Conservation (phyloP, 2,113 vertebrate species). For the Ranitomeya variabilis region DNA sequence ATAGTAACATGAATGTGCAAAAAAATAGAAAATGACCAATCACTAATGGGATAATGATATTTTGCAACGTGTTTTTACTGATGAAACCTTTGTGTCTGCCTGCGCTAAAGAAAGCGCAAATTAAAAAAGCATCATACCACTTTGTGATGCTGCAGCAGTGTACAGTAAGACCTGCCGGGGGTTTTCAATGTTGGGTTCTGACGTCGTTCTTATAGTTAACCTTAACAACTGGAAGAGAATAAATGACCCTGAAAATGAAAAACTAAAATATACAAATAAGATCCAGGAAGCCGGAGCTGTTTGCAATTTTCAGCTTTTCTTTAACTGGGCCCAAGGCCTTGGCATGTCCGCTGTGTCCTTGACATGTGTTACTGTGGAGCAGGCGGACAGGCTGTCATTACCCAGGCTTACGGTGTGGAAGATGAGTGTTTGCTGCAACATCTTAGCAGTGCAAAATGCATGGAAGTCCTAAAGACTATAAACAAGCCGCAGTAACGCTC, state of each 20-base stretch:
- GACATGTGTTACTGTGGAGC: neutral
- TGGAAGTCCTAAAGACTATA: constrained; percentile 1
- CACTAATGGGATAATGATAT: too few species aligned
- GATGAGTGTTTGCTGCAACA: neutral
- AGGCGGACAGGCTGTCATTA: neutral
- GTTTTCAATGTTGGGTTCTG: too few species aligned
- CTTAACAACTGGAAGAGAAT: neutral
- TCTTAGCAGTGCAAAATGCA: constrained; percentile 18
- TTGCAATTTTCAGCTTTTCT: neutral
- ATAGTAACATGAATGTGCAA: too few species aligned
- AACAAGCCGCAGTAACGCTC: constrained; percentile 27
- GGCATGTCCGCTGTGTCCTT: neutral
- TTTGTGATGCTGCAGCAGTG: too few species aligned
- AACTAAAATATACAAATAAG: neutral
- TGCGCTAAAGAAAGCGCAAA: too few species aligned
- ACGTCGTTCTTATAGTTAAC: too few species aligned
- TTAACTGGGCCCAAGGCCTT: neutral
- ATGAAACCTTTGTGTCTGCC: too few species aligned
- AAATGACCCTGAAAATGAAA: too few species aligned
- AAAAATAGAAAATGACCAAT: too few species aligned
- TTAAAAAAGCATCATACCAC: too few species aligned
- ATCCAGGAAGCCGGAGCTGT: neutral
- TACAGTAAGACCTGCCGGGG: too few species aligned
- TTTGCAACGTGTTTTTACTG: too few species aligned
- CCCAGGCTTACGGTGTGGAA: neutral